These are phyloP conservation scores for Onychorhynchus coronatus DNA, from an alignment of 2,113 vertebrate genomes.

Conservation along the genomic window DNA sequence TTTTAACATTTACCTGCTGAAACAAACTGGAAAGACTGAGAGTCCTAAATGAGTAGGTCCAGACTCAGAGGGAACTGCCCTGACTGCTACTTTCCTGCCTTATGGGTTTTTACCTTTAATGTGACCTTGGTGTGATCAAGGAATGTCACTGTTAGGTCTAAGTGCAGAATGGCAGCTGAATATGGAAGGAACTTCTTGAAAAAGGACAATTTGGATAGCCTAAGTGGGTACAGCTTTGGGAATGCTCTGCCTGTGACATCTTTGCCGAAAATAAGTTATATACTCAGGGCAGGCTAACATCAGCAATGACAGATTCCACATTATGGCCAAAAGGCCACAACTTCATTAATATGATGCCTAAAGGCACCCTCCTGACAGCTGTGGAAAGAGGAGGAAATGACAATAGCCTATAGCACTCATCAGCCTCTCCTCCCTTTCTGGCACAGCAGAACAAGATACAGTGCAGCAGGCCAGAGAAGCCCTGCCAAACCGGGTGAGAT, in stretches of 20 bases:
- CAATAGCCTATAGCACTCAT: constrained; percentile 21
- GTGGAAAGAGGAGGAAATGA: constrained; percentile 28
- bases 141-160: accelerated
- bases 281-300: neutral
- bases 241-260: neutral
- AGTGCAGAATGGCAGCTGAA: neutral
- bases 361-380: constrained; percentile 5
- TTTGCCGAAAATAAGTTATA: neutral
- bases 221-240: neutral
- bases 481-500: neutral
- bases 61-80: neutral
- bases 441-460: neutral
- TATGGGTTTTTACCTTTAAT: neutral
- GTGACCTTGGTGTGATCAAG: neutral
- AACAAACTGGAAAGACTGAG: neutral
- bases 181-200: neutral
- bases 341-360: constrained; percentile 45
- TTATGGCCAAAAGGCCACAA: constrained; percentile 35
- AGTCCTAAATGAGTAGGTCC: neutral
- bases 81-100: neutral
- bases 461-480: neutral
- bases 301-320: neutral
- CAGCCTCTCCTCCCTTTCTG: constrained; percentile 29
- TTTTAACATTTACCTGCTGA: neutral
- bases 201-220: neutral